These are phyloP conservation scores for Apus apus DNA, from an alignment of 2,113 vertebrate genomes.

Conservation along the genomic window DNA sequence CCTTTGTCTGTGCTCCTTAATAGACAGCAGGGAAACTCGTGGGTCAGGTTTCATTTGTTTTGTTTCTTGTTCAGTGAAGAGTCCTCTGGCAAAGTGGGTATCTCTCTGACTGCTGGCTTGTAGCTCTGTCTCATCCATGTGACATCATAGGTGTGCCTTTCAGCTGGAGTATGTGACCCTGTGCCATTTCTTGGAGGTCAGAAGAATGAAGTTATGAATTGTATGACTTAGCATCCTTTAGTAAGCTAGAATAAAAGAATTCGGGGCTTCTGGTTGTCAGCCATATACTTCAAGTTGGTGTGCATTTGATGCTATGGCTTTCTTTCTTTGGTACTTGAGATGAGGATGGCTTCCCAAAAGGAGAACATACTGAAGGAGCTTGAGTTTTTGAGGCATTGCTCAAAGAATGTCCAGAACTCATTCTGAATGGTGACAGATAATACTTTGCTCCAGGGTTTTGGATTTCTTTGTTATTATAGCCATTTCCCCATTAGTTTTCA, in stretches of 20 bases:
- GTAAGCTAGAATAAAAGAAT: neutral
- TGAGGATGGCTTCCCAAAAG: neutral
- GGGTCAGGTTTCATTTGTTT: neutral
- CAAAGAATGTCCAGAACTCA: neutral
- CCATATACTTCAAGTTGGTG: neutral
- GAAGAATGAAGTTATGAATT: neutral
- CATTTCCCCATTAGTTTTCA: neutral
- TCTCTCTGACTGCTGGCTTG: neutral
- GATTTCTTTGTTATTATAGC: neutral
- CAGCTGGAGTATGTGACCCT: neutral
- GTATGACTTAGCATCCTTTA: neutral
- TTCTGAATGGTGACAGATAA: neutral
- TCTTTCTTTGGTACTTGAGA: neutral
- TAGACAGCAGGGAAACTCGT: rapidly evolving
- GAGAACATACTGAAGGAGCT: neutral
- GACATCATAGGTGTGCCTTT: neutral
- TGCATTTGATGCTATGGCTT: neutral
- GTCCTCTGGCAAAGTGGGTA: neutral
- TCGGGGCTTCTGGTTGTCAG: neutral
- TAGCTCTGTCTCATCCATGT: neutral
- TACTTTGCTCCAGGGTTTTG: neutral
- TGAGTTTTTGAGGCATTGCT: neutral
- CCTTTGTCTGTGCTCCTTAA: neutral
- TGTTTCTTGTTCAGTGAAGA: neutral
- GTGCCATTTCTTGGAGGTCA: neutral